Conservation (phyloP, 2,797 vertebrate species). For the Onychomys leucogaster region DNA sequence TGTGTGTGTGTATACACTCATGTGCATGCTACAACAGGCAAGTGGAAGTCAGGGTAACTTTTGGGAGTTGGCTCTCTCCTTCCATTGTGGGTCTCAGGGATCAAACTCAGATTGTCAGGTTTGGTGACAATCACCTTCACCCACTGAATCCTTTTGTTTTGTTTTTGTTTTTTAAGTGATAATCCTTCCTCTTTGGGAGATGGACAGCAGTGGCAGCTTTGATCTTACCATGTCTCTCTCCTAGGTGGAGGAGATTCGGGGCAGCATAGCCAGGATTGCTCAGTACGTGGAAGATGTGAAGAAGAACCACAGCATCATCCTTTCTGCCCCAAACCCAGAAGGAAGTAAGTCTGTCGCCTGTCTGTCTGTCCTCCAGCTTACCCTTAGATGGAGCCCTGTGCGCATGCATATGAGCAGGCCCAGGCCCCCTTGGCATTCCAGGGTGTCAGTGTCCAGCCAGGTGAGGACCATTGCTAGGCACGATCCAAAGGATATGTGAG, state of each 20-base stretch:
- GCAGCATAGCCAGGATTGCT: conserved; percentile 91
- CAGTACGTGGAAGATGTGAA: conserved; percentile 94
- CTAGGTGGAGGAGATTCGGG: conserved; percentile 95
- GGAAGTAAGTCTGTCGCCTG: conserved; percentile 89
- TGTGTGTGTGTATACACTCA: background rate
- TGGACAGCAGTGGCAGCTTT: background rate
- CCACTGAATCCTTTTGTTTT: background rate
- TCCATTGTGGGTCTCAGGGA: background rate
- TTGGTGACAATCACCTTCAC: background rate
- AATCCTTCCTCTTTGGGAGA: background rate
- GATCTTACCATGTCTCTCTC: background rate
- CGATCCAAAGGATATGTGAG: accelerated
- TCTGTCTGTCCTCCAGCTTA: background rate
- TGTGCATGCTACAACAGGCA: background rate
- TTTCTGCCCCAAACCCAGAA: conserved; percentile 96
- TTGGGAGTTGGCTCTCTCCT: background rate
- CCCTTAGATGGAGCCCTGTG: accelerated
- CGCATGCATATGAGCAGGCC: accelerated
- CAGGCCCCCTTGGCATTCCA: background rate
- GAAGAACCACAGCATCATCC: conserved; percentile 96
- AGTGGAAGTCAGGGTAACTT: background rate
- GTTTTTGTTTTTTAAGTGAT: background rate
- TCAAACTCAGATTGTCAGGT: background rate
- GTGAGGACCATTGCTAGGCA: background rate
- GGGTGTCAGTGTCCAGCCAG: accelerated